Base-by-base conservation (phyloP, 2,797 vertebrate species). In the Austrolebias charrua region DNA sequence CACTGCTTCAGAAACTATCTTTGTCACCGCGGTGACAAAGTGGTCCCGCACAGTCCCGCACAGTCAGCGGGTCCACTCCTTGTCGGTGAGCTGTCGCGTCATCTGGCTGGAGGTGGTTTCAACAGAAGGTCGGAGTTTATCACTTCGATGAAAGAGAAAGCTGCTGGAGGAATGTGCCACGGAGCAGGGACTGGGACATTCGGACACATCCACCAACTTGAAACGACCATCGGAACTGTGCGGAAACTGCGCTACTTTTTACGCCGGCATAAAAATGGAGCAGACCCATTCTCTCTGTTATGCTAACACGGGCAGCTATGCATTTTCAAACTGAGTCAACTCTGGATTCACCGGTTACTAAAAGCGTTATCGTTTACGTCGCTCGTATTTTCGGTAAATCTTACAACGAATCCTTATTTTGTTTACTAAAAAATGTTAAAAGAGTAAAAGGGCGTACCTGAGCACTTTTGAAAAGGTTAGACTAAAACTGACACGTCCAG, bases 11-110 rank as follows among this genome's bases (percentile, higher is more conserved):
- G 8, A 75, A 63, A 77, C 77, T 84, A 88, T 82, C 88, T 88
- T 80, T 35, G 79, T 49, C 44, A 8, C 60, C 83, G 86, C 81
- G 68, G 61, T 90, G 89, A n/a, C n/a, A n/a, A n/a, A n/a, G n/a
- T n/a, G n/a, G n/a, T n/a, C n/a, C n/a, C n/a, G n/a, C n/a, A n/a
- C 83, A 89, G 89, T 46, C 52, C 1, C 3, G 2, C 0, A 4
- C 49, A 7, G 40, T 44, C 4, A 1, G 18, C 8, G 14, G 13
- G 13, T 9, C 24, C 20, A 6, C 44, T 46, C 44, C 44, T 46
- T 19, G 1, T 6, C 2, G 7, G 6, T 46, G 6, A 10, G 6
- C 44, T n/a, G 44, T 18, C 6, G 6, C 44, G n/a, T 3, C 1
- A 46, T n/a, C 16, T 8, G n/a, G 44, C n/a, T 46, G 5, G 7